Conservation (phyloP, 1,140 invertebrate genomes). For the Platyscapa corneri region DNA sequence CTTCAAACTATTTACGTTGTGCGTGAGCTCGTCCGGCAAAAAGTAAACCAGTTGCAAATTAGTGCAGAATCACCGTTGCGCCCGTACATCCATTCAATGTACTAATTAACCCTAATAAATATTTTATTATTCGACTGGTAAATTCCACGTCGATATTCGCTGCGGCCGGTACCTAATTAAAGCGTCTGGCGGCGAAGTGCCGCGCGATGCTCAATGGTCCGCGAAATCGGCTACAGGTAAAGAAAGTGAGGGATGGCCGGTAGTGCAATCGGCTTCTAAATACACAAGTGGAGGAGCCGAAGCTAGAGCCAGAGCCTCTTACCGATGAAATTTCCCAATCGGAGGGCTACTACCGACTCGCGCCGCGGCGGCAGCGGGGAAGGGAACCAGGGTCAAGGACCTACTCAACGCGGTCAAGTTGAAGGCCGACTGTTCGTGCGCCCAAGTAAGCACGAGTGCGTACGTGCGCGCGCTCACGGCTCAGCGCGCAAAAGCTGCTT, state of each 20-base stretch:
- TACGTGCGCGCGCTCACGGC: conserved; percentile 9
- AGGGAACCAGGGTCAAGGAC: conserved; percentile 47
- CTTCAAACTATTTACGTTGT: neutral
- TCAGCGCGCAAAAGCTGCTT: conserved; percentile 32
- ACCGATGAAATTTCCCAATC: conserved; percentile 25
- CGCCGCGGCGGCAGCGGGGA: neutral
- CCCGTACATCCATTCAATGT: too few relatives aligned
- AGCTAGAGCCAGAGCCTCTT: neutral
- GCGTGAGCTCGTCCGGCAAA: neutral
- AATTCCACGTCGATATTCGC: neutral
- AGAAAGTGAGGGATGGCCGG: neutral
- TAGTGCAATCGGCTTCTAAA: neutral
- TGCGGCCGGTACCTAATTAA: neutral
- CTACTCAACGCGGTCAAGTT: conserved; percentile 63
- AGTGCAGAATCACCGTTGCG: neutral
- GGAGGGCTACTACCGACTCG: neutral
- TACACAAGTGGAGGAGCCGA: neutral
- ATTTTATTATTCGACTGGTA: neutral
- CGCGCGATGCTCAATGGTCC: too few relatives aligned
- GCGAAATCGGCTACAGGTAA: too few relatives aligned
- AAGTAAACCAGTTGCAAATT: neutral
- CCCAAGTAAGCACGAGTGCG: conserved; percentile 21
- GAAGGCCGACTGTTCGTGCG: conserved; percentile 57
- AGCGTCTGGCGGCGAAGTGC: too few relatives aligned
- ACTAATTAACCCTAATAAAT: neutral